Conservation (phyloP, 2,888 invertebrate genomes). For the Lepetodrilus schrolli region DNA sequence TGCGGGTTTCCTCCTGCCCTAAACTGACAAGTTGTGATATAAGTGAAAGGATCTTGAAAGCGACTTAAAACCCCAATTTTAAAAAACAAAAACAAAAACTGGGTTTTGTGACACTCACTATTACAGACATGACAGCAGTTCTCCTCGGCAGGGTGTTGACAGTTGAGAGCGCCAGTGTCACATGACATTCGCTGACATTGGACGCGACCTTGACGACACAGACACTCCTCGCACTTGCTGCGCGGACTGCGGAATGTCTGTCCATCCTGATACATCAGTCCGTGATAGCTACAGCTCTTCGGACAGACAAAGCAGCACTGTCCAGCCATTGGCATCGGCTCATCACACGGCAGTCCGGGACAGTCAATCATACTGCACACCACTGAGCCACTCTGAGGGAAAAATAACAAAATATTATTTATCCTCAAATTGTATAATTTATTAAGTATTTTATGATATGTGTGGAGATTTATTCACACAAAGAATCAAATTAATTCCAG, state of each 20-base stretch:
- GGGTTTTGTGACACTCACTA: conserved; percentile 40
- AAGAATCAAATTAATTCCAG: too few species aligned
- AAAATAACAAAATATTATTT: background rate
- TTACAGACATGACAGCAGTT: conserved; percentile 64
- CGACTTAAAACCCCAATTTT: too few species aligned
- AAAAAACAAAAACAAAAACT: too few species aligned
- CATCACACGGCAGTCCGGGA: conserved; percentile 51
- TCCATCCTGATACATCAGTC: conserved; percentile 56
- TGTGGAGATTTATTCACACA: too few species aligned
- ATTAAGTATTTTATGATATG: too few species aligned
- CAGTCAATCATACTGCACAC: conserved; percentile 53
- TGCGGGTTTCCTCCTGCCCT: too few species aligned
- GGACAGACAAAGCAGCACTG: conserved; percentile 65
- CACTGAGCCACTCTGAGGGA: conserved; percentile 60
- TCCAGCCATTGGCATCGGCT: conserved; percentile 54
- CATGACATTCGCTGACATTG: conserved; percentile 45
- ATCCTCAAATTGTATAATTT: background rate
- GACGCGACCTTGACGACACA: conserved; percentile 60
- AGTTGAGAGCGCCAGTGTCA: conserved; percentile 43
- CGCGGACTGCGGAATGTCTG: conserved; percentile 54
- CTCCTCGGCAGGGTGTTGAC: conserved; percentile 58
- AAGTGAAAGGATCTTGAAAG: too few species aligned
- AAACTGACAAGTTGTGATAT: too few species aligned
- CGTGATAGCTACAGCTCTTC: conserved; percentile 49
- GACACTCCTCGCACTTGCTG: conserved; percentile 61